These are phyloP conservation scores for Cherax quadricarinatus DNA, from an alignment of 1,140 invertebrate genomes.

Conservation along the genomic window DNA sequence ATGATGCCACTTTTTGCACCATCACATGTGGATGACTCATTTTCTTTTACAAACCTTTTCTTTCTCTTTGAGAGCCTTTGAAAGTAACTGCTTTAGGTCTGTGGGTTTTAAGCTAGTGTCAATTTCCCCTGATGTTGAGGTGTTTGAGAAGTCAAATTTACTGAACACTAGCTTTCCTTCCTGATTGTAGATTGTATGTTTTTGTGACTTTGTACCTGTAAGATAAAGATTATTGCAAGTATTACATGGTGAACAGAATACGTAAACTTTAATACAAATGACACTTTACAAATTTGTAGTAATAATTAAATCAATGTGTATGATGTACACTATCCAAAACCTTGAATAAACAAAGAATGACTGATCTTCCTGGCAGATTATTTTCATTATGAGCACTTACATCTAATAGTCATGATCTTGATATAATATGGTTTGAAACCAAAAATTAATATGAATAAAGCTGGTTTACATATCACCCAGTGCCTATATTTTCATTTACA, in stretches of 20 bases:
- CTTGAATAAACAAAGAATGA: too few relatives aligned
- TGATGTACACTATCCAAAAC: background rate
- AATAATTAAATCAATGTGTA: background rate
- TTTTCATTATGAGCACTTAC: too few relatives aligned
- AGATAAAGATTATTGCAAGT: background rate
- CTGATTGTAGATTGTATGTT: conserved; percentile 26
- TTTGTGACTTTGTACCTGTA: background rate
- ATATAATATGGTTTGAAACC: too few relatives aligned
- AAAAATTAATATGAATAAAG: too few relatives aligned
- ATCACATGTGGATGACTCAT: too few relatives aligned
- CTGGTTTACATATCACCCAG: too few relatives aligned
- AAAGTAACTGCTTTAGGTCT: conserved; percentile 39
- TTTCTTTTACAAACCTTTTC: conserved; percentile 47
- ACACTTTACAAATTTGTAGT: background rate
- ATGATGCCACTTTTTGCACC: too few relatives aligned
- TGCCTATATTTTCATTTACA: too few relatives aligned
- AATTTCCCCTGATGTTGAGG: background rate
- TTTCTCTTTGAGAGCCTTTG: conserved; percentile 50
- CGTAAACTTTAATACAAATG: background rate
- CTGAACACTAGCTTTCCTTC: conserved; percentile 48
- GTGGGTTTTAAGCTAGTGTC: conserved; percentile 13
- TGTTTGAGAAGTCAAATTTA: conserved; percentile 58
- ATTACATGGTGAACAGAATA: too few relatives aligned
- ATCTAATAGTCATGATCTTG: too few relatives aligned
- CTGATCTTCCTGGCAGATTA: too few relatives aligned